These are phyloP conservation scores for Chlorops oryzae DNA, from an alignment of 1,140 invertebrate genomes.

Conservation along the genomic window DNA sequence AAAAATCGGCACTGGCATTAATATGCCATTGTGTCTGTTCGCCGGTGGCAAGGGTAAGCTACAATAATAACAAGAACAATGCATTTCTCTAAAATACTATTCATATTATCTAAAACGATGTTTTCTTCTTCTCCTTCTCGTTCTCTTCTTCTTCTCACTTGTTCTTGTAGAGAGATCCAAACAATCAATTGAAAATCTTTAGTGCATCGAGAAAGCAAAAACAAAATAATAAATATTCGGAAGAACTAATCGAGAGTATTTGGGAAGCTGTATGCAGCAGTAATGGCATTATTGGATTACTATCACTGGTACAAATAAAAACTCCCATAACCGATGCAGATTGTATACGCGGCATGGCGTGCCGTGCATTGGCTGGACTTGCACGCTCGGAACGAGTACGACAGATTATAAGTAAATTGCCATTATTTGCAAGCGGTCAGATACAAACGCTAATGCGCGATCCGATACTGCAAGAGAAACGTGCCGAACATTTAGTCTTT, in stretches of 20 bases:
- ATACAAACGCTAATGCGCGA: conserved; percentile 91
- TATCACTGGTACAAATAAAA: conserved; percentile 83
- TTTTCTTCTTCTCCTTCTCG: too few relatives aligned
- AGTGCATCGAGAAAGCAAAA: conserved; percentile 66
- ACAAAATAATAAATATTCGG: conserved; percentile 64
- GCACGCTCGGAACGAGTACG: conserved; percentile 84
- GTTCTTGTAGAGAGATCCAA: conserved; percentile 36
- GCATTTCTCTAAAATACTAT: too few relatives aligned
- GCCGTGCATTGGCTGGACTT: conserved; percentile 84
- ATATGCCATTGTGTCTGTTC: conserved; percentile 91
- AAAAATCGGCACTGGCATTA: conserved; percentile 80
- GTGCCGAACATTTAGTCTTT: conserved; percentile 91
- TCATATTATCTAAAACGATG: too few relatives aligned
- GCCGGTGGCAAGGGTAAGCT: conserved; percentile 71
- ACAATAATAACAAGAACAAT: too few relatives aligned
- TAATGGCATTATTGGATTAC: conserved; percentile 89
- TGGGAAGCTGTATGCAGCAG: conserved; percentile 90
- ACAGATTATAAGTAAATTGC: conserved; percentile 94
- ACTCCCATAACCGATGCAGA: conserved; percentile 95
- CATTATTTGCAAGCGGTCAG: conserved; percentile 88
- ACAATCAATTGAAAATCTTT: conserved; percentile 44
- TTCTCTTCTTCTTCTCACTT: too few relatives aligned
- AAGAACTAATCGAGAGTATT: conserved; percentile 82
- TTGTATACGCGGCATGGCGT: conserved; percentile 83
- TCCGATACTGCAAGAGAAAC: conserved; percentile 92